Evolutionary conservation across 2,113 vertebrate genomes (phyloP).

Genomic region (Thinocorus orbignyianus): DNA sequence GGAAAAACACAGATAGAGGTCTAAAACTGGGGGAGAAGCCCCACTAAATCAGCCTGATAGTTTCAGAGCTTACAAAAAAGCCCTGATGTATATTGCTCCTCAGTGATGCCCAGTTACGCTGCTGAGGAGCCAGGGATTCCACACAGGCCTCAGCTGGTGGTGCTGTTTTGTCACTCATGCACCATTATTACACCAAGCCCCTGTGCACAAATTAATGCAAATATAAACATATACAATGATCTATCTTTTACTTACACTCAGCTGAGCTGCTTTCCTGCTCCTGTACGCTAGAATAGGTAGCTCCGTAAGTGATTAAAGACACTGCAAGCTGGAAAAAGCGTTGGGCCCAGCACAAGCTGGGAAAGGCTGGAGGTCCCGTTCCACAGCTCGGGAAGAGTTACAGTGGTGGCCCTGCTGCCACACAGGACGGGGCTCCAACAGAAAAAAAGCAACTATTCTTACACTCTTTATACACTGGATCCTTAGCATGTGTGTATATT

Average conservation of each 20-base stretch:
- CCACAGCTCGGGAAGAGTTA: not conserved
- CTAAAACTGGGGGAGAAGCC: not conserved
- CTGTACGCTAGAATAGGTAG: not conserved
- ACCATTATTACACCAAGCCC: not conserved
- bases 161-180: not conserved
- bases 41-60: not conserved
- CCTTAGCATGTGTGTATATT: not conserved
- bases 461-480: not conserved
- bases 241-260: not conserved
- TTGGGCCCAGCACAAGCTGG: not conserved
- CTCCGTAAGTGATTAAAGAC: not conserved
- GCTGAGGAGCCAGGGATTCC: not conserved
- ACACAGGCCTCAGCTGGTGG: rapidly evolving
- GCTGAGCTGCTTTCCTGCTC: not conserved
- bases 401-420: not conserved
- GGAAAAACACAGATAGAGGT: not conserved
- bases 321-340: not conserved
- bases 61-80: not conserved
- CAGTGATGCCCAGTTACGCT: not conserved
- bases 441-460: not conserved
- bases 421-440: not conserved
- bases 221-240: not conserved
- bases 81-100: not conserved
- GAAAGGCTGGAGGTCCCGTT: not conserved
- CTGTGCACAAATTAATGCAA: not conserved